Evolutionary conservation across 2,888 invertebrate species (phyloP).

Genomic region (Enchytraeus crypticus): DNA sequence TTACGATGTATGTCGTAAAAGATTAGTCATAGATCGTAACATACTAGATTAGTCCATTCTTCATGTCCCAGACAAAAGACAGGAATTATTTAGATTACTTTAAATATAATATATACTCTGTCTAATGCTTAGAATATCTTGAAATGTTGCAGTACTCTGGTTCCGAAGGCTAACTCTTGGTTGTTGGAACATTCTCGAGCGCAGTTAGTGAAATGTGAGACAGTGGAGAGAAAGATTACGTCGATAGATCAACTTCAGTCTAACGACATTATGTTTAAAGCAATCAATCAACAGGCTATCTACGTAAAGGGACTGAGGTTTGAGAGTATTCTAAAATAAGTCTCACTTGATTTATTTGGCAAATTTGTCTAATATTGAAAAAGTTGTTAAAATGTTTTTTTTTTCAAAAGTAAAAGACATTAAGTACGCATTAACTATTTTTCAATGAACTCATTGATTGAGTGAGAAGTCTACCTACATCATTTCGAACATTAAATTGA

Average conservation of each 20-base stretch:
- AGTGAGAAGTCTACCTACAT: too few species aligned
- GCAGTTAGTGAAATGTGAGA: constrained; percentile 28
- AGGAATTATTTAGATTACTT: too few species aligned
- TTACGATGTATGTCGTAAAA: too few species aligned
- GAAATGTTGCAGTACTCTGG: constrained; percentile 27
- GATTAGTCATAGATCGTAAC: too few species aligned
- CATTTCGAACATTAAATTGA: too few species aligned
- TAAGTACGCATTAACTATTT: too few species aligned
- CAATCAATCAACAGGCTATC: constrained; percentile 24
- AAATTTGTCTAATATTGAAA: background rate
- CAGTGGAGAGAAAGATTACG: constrained; percentile 26
- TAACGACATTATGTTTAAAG: constrained; percentile 25
- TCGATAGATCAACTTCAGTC: constrained; percentile 19
- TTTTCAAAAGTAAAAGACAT: background rate
- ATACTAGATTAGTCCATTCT: too few species aligned
- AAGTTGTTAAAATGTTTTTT: background rate
- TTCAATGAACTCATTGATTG: too few species aligned
- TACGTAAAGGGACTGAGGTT: constrained; percentile 30
- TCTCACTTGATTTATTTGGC: background rate
- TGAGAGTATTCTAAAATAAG: too few species aligned
- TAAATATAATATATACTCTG: too few species aligned
- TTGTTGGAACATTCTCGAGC: constrained; percentile 26
- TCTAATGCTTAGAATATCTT: too few species aligned
- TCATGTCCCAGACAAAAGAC: too few species aligned
- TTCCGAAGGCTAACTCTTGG: constrained; percentile 29